Conservation (phyloP, 1,140 invertebrate genomes). For the Palaemon carinicauda region DNA sequence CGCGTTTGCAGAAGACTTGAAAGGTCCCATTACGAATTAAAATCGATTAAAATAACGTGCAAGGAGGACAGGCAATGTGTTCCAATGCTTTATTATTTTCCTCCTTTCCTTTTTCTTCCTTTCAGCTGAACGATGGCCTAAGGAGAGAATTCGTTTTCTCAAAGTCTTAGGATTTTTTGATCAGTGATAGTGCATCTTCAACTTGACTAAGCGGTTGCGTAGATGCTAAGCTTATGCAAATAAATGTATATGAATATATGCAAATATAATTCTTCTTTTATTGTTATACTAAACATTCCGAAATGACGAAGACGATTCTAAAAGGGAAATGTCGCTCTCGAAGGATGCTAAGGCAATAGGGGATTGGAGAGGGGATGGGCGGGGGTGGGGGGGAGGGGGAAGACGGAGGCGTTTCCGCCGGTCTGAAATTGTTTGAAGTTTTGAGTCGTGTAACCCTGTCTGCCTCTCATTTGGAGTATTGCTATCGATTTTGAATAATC, state of each 20-base stretch:
- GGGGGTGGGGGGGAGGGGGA: background rate
- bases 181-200: too few relatives aligned
- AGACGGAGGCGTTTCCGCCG: background rate
- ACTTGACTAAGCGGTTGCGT: too few relatives aligned
- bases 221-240: too few relatives aligned
- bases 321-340: background rate
- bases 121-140: too few relatives aligned
- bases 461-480: too few relatives aligned
- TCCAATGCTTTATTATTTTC: background rate
- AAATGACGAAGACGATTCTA: too few relatives aligned
- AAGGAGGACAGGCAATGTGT: background rate
- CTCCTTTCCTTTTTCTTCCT: background rate
- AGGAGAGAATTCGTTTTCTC: too few relatives aligned
- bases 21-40: constrained; percentile 52
- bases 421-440: background rate
- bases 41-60: constrained; percentile 41
- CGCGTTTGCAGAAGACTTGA: constrained; percentile 45
- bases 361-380: background rate
- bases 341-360: background rate
- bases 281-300: too few relatives aligned
- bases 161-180: too few relatives aligned
- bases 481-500: too few relatives aligned
- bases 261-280: too few relatives aligned
- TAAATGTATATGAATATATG: too few relatives aligned
- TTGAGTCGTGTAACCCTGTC: background rate